phyloP scores from a whole-genome alignment of 2,888 invertebrate genomes.

The Zaprionus lineosus region DNA sequence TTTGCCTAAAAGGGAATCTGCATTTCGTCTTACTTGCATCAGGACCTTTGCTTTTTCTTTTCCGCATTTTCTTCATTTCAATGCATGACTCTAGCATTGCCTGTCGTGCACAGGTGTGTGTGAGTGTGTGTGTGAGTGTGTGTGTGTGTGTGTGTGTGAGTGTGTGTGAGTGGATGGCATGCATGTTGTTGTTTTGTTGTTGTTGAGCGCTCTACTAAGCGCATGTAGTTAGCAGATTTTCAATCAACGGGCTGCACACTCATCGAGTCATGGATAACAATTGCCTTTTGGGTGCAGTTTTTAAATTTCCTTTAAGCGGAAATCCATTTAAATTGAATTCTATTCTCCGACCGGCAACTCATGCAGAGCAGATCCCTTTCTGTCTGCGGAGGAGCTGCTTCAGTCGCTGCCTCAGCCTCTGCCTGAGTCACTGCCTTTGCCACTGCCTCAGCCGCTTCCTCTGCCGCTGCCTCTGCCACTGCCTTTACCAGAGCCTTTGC shows the following conservation, averaged over 20 bases:
- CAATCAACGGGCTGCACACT: slow-evolving; percentile 63
- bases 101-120: slow-evolving; percentile 8
- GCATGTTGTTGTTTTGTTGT: too few relatives aligned
- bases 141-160: slow-evolving; percentile 1
- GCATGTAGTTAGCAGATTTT: slow-evolving; percentile 70
- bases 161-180: too few relatives aligned
- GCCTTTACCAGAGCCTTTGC: too few relatives aligned
- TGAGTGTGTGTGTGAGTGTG: neutral
- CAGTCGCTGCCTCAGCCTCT: neutral
- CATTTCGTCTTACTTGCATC: slow-evolving; percentile 23
- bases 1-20: slow-evolving; percentile 22
- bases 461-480: slow-evolving; percentile 20
- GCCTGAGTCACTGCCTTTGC: slow-evolving; percentile 8
- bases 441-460: neutral
- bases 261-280: slow-evolving; percentile 50
- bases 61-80: slow-evolving; percentile 46
- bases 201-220: slow-evolving; percentile 37
- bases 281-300: slow-evolving; percentile 66
- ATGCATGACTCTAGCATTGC: slow-evolving; percentile 49
- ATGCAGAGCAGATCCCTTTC: slow-evolving; percentile 55
- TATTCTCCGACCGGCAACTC: slow-evolving; percentile 64
- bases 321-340: slow-evolving; percentile 81
- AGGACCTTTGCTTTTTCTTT: slow-evolving; percentile 29
- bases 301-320: slow-evolving; percentile 81
- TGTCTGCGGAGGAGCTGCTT: slow-evolving; percentile 13